Evolutionary conservation across 2,113 vertebrate genomes (phyloP), one percentile per base, ranked within the genome.

Genomic region (Piaya cayana): DNA sequence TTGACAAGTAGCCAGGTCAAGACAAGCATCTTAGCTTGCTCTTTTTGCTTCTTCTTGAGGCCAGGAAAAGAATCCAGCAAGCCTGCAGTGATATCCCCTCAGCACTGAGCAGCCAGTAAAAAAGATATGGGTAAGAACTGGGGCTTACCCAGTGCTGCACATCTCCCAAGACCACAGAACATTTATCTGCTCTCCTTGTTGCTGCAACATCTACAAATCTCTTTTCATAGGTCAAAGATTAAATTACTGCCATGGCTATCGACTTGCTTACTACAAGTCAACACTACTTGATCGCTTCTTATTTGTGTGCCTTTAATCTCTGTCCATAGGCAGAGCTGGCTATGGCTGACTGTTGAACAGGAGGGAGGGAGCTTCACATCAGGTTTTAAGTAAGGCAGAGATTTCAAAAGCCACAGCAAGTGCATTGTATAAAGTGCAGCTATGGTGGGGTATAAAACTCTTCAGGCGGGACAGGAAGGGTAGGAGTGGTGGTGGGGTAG

Each of bases 271-370:
- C 39, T 37, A 12, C 21, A 15, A 45, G 18, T 45, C 43, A 49
- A 47, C 47, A 47, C 19, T 47, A 47, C 47, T 47, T 47, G 20
- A 21, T 47, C 22, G 47, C 47, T 47, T 19, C 47, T 47, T 47
- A 55, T 55, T 15, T 47, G 17, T 37, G 37, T 50, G 62, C 37
- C 59, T 72, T 43, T 39, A 52, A 8, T 8, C 36, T 23, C 18
- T 23, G 36, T 34, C 21, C 52, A 52, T 17, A 32, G 68, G 77
- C 59, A 63, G 70, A 29, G 70, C 9, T 20, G 30, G 36, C 53
- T 0, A 8, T 0, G 23, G 23, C 58, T 79, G 77, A n/a, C n/a
- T 16, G 7, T 15, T 2, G 0, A 8, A 8, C n/a, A 32, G 64
- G 27, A 63, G 8, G 6, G 15, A 78, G 11, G 32, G 12, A 26